These are phyloP conservation scores for Atta cephalotes DNA, from an alignment of 1,140 invertebrate species.

Conservation along the genomic window DNA sequence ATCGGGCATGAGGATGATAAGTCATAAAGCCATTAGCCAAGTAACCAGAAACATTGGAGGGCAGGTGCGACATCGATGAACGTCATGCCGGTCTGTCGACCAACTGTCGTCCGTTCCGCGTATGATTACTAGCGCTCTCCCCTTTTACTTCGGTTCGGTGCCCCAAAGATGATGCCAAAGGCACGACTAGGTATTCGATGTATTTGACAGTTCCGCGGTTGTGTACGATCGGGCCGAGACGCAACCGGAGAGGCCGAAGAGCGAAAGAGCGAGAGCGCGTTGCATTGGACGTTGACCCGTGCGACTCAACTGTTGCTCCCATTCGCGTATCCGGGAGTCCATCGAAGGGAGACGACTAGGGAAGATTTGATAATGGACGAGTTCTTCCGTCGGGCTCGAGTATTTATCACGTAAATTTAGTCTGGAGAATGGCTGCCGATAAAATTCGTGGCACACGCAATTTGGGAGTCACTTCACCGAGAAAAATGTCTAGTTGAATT, in stretches of 20 bases:
- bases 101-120: conserved; percentile 24
- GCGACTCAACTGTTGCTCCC: conserved; percentile 75
- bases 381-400: conserved; percentile 54
- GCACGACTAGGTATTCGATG: conserved; percentile 50
- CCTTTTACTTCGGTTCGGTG: conserved; percentile 25
- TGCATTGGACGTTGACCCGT: conserved; percentile 74
- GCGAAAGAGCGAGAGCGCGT: conserved; percentile 50
- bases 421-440: background rate
- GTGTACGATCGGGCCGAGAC: conserved; percentile 52
- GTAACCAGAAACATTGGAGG: conserved; percentile 14
- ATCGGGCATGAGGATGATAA: conserved; percentile 6
- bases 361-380: conserved; percentile 66
- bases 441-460: background rate
- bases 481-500: no score
- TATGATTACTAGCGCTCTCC: background rate
- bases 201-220: conserved; percentile 69
- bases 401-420: background rate
- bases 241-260: conserved; percentile 37
- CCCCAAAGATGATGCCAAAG: conserved; percentile 62
- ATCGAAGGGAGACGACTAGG: conserved; percentile 61
- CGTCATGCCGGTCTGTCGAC: conserved; percentile 19
- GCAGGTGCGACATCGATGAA: conserved; percentile 55
- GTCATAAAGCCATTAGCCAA: conserved; percentile 8
- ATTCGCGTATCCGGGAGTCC: conserved; percentile 72
- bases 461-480: background rate